These are phyloP conservation scores for Hetaerina americana DNA, from an alignment of 1,140 invertebrate species.

Conservation along the genomic window DNA sequence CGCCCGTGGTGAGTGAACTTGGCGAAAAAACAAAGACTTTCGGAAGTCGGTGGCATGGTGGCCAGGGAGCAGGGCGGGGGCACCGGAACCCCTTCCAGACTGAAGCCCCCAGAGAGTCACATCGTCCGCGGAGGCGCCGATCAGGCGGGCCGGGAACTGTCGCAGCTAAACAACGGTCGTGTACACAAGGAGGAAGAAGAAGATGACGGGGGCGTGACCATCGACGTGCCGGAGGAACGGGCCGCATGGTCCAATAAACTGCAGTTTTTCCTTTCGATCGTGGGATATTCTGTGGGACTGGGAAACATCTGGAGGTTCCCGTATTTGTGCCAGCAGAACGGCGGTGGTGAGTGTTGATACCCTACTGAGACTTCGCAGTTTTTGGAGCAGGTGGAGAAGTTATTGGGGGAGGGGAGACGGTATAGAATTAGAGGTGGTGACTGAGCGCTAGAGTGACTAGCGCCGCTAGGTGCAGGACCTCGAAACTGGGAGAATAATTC, in stretches of 20 bases:
- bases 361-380: no score
- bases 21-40: no score
- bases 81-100: background rate
- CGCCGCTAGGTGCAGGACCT: no score
- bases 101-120: background rate
- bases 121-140: background rate
- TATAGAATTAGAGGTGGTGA: no score
- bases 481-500: no score
- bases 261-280: constrained; percentile 83
- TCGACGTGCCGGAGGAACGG: constrained; percentile 34
- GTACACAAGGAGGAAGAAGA: background rate
- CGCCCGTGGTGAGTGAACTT: no score
- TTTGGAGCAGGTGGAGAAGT: no score
- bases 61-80: background rate
- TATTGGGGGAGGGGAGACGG: no score
- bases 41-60: no score
- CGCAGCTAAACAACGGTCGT: background rate
- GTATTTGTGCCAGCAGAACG: constrained; percentile 87
- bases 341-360: constrained; percentile 76
- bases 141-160: background rate
- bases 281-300: constrained; percentile 79
- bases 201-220: background rate
- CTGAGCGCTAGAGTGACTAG: no score
- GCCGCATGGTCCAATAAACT: constrained; percentile 71
- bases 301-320: constrained; percentile 94